A percentile compares a stretch with the other conserved stretches of the same genome.
Evolutionary conservation across 1,140 invertebrate species (phyloP).

Genomic region (Drosophila ohnishii): DNA sequence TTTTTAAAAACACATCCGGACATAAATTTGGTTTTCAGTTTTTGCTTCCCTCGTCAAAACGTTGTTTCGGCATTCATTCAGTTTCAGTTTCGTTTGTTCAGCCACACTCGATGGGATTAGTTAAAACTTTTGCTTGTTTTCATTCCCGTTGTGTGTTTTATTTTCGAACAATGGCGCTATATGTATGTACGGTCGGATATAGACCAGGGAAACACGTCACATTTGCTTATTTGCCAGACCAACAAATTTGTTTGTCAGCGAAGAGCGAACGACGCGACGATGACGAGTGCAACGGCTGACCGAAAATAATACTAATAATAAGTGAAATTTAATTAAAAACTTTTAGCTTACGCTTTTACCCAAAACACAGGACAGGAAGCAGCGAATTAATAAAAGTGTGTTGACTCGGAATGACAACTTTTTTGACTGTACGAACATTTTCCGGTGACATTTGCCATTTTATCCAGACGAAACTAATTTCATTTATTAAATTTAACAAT

Average conservation of each 20-base stretch:
- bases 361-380: conserved; percentile 19
- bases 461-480: not conserved
- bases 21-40: conserved; percentile 52
- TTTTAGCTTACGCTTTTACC: conserved; percentile 23
- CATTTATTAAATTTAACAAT: not conserved
- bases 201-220: conserved; percentile 51
- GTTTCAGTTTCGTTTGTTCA: conserved; percentile 20
- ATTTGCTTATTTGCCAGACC: conserved; percentile 27
- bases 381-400: conserved; percentile 32
- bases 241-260: conserved; percentile 18
- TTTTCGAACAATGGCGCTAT: conserved; percentile 39
- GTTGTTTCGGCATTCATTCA: conserved; percentile 34
- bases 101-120: conserved; percentile 22
- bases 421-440: conserved; percentile 14
- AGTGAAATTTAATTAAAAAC: conserved; percentile 53
- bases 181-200: conserved; percentile 13
- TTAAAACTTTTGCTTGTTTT: conserved; percentile 47
- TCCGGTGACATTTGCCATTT: conserved; percentile 3
- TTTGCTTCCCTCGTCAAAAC: conserved; percentile 8
- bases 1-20: conserved; percentile 46
- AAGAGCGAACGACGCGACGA: conserved; percentile 1
- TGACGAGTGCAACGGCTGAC: conserved; percentile 27
- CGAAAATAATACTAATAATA: conserved; percentile 51
- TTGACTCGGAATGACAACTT: conserved; percentile 34
- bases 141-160: conserved; percentile 31